Evolutionary conservation across 1,140 invertebrate genomes (phyloP).

Genomic region (Maniola jurtina): DNA sequence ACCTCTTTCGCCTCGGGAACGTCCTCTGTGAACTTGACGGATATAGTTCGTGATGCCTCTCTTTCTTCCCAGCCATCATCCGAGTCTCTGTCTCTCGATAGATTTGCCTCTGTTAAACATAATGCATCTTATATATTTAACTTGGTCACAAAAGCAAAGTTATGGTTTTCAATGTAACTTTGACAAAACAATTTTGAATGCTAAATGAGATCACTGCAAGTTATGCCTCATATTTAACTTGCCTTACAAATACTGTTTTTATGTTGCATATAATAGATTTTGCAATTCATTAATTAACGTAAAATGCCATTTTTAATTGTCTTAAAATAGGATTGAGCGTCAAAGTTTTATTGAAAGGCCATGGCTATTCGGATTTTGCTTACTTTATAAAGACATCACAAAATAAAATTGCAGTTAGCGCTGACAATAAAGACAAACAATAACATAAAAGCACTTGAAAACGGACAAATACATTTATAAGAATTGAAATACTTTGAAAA

Average conservation of each 20-base stretch:
- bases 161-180: neutral
- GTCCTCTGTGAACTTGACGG: slow-evolving; percentile 94
- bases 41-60: slow-evolving; percentile 89
- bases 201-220: too few species aligned
- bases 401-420: slow-evolving; percentile 29
- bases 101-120: slow-evolving; percentile 53
- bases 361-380: neutral
- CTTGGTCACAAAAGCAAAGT: too few species aligned
- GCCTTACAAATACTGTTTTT: too few species aligned
- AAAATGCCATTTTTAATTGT: neutral
- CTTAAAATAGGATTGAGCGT: too few species aligned
- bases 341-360: too few species aligned
- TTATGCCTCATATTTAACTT: too few species aligned
- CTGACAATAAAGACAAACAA: slow-evolving; percentile 17
- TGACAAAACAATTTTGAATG: too few species aligned
- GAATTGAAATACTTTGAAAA: neutral
- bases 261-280: too few species aligned
- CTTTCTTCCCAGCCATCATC: slow-evolving; percentile 87
- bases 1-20: slow-evolving; percentile 87
- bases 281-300: too few species aligned
- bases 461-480: neutral
- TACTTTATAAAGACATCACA: slow-evolving; percentile 16
- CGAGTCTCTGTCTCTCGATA: slow-evolving; percentile 73
- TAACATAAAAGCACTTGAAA: slow-evolving; percentile 15
- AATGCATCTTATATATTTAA: neutral